A percentile compares a stretch with the other conserved stretches of the same genome.
phyloP scores from a whole-genome alignment of 2,888 invertebrate genomes.

The Aricia artaxerxes region DNA sequence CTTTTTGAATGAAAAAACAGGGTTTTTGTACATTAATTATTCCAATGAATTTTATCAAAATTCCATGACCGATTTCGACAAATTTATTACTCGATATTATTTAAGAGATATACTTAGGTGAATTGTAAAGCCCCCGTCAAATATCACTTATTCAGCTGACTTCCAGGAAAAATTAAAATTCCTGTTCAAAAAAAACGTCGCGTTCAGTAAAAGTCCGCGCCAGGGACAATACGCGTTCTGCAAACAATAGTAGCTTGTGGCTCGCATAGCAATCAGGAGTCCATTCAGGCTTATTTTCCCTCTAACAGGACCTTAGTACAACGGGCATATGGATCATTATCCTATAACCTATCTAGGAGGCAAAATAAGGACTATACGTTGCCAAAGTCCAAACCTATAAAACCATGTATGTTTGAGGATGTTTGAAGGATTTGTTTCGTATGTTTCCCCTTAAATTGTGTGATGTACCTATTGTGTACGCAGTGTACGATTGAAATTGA shows the following conservation, averaged over 20 bases:
- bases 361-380: constrained; percentile 40
- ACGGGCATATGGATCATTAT: background rate
- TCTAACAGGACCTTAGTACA: background rate
- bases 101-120: background rate
- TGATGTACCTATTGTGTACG: background rate
- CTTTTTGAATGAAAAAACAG: no score
- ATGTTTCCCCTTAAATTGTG: background rate
- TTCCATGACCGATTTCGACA: background rate
- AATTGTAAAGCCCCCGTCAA: background rate
- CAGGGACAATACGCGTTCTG: constrained; percentile 62
- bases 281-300: background rate
- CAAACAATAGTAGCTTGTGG: constrained; percentile 65
- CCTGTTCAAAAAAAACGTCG: constrained; percentile 31
- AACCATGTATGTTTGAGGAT: constrained; percentile 7
- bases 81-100: background rate
- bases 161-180: constrained; percentile 30
- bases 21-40: no score
- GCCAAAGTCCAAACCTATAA: constrained; percentile 43
- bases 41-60: background rate
- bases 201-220: constrained; percentile 57
- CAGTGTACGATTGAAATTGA: no score
- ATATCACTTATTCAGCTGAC: background rate
- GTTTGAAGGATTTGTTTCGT: background rate
- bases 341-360: background rate
- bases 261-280: constrained; percentile 69